Evolutionary conservation across 1,140 invertebrate genomes (phyloP), one percentile per base, ranked within the genome.

Genomic region (Apis florea): DNA sequence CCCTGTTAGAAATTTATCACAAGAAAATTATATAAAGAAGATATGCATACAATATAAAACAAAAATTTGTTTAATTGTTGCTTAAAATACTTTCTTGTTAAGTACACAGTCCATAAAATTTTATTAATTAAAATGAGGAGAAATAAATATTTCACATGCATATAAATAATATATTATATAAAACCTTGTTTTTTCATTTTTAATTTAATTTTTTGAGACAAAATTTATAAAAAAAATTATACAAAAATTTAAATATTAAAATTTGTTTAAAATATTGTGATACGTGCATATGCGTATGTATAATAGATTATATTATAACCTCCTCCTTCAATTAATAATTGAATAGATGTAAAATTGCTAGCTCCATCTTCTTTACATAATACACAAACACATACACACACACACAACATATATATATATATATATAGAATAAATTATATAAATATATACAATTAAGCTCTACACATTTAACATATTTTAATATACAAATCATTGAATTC

Each of bases 401-500:
- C n/a, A 15, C 51, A n/a, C 63, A 26, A 51, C 21, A 69, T 58
- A 53, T 59, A 8, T 21, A 59, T 73, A 73, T 58, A 66, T 73
- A 73, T 58, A 66, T 67, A 58, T 63, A 73, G 40, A 79, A 70
- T 53, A 40, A 66, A 73, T 21, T 61, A 21, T 59, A 73, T 26
- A 47, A 59, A 70, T 12, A 61, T 83, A 51, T 84, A 61, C 82
- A 86, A 82, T 84, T 70, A 86, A 76, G 56, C 74, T 79, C 67
- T 86, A 85, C 64, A 70, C 51, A 81, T 58, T 47, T 79, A 73
- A 79, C 59, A 17, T 73, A 83, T 59, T 53, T 21, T 78, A 74
- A 79, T 82, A 76, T 79, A 86, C 54, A 87, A 81, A 87, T 80
- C 12, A 85, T 71, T 75, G 70, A 69, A 76, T 83, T 67, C 61